Evolutionary conservation across 2,888 invertebrate genomes (phyloP), one percentile per base, ranked within the genome.

Genomic region (Drosophila suboccidentalis): DNA sequence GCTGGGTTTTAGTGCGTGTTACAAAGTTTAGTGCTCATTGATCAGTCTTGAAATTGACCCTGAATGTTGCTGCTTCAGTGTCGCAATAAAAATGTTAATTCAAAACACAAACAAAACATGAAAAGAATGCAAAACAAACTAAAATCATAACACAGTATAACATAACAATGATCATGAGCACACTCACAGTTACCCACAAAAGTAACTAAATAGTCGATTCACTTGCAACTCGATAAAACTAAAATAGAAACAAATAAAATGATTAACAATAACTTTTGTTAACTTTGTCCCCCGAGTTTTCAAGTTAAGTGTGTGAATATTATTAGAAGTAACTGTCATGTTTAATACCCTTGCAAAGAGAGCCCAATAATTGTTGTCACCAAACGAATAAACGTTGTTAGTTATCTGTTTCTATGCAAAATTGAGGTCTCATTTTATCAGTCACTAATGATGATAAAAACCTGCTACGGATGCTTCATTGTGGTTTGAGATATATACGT

Each of bases 81-180:
- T 67, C 75, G 79, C 75, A 71, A 51, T 67, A 55, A 64, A 58
- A 78, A 81, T 81, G 81, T 75, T 82, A 83, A 82, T 78, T 67
- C 55, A 60, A 74, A 74, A 65, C 55, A 67, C 66, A 80, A 87
- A 87, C 59, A 70, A 61, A 49, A 49, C 63, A 49, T 41, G 63
- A 49, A 57, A 47, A 51, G 36, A 75, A 74, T 75, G 74, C 51
- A 47, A 53, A 71, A 49, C 50, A 41, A 70, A 60, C 70, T 71
- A 53, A 71, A n/a, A 72, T 63, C 50, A 79, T 63, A 75, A 51
- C 75, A 51, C 47, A 66, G 10, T 15, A 49, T 41, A 38, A 54
- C 41, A 41, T 15, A 57, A 49, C 38, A 59, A 32, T 41, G n/a
- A 41, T 19, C 17, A 29, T 29, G 29, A 41, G 1, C 53, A 26